phyloP scores from a whole-genome alignment of 2,797 vertebrate genomes.

The Agapornis canus region DNA sequence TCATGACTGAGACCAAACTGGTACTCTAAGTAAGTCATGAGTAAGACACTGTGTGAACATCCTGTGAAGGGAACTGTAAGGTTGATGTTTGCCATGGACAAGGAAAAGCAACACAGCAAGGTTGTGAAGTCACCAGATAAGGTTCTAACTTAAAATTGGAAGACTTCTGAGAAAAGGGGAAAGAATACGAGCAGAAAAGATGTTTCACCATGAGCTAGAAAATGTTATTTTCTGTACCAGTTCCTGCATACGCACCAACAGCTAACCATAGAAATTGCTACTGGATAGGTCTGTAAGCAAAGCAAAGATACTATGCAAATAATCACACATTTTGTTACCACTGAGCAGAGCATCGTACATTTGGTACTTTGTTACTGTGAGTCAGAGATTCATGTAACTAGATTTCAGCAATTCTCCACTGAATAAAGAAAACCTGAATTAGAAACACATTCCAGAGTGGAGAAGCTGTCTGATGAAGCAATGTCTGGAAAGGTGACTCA shows the following conservation, averaged over 20 bases:
- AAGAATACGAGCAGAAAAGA: not conserved
- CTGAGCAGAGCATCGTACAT: not conserved
- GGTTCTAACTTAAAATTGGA: not conserved
- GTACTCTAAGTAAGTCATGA: not conserved
- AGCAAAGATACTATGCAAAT: not conserved
- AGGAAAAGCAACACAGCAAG: not conserved
- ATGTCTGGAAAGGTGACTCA: constrained; percentile 73
- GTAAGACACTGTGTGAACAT: not conserved
- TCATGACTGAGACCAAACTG: not conserved
- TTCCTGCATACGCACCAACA: not conserved
- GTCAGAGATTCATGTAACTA: not conserved
- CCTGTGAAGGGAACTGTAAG: not conserved
- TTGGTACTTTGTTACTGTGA: not conserved
- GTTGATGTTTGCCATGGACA: not conserved
- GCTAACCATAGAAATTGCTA: not conserved
- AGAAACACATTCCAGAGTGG: not conserved
- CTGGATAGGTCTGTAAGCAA: not conserved
- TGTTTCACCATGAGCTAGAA: not conserved
- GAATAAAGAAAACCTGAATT: not conserved
- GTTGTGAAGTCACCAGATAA: not conserved
- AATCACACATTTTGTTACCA: not conserved
- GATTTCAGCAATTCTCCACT: not conserved
- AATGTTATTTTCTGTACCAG: not conserved
- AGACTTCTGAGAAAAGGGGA: not conserved
- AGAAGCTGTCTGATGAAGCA: not conserved